Evolutionary conservation across 2,113 vertebrate genomes (phyloP).

Genomic region (Megalops atlanticus): DNA sequence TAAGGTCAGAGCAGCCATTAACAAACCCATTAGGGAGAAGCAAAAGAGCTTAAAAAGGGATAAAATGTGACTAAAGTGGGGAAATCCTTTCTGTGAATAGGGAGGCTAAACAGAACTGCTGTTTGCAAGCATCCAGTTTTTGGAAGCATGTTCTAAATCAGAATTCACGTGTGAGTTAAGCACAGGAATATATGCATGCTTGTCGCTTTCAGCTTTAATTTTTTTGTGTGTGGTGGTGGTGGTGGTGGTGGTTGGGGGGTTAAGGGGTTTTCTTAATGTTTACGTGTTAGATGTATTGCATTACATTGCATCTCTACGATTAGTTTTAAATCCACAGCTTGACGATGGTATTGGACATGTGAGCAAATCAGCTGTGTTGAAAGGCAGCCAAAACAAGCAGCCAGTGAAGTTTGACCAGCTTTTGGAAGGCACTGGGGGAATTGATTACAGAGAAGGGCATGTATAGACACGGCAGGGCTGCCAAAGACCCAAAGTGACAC

Average conservation of each 20-base stretch:
- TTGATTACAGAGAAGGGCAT: not conserved
- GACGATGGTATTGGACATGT: not conserved
- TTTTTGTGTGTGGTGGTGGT: too few relatives aligned
- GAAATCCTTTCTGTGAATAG: constrained; percentile 34
- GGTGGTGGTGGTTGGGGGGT: too few relatives aligned
- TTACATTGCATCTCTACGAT: not conserved
- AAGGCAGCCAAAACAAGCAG: constrained; percentile 4
- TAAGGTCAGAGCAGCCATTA: constrained; percentile 37
- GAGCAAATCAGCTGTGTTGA: not conserved
- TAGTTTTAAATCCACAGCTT: not conserved
- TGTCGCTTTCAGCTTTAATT: not conserved
- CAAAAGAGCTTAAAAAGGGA: constrained; percentile 30
- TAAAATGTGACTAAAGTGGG: constrained; percentile 36
- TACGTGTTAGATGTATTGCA: not conserved
- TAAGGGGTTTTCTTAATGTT: not conserved
- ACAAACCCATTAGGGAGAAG: constrained; percentile 35
- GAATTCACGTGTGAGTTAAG: not conserved
- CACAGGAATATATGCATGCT: not conserved
- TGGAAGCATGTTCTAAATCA: not conserved
- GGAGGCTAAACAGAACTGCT: not conserved
- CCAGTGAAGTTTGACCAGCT: not conserved
- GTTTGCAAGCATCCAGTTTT: not conserved
- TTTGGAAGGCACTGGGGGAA: not conserved
- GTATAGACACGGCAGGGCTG: not conserved
- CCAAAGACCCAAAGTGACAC: not conserved